These are phyloP conservation scores for Morelia viridis DNA, from an alignment of 2,797 vertebrate species.

Conservation along the genomic window DNA sequence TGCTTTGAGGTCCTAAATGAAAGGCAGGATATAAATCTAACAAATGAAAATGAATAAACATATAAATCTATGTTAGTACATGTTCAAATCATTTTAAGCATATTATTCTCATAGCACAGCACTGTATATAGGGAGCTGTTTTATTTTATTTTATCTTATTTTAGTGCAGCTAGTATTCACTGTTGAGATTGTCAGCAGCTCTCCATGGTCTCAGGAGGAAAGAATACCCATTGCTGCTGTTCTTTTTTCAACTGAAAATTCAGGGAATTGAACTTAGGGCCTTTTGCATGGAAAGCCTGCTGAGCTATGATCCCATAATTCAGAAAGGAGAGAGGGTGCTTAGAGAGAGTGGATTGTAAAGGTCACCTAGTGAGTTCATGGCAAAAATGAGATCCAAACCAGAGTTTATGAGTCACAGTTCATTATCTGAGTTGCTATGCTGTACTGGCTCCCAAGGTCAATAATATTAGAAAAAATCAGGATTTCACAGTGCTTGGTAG, in stretches of 20 bases:
- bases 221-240: not conserved
- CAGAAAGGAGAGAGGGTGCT: not conserved
- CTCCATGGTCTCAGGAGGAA: not conserved
- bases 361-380: not conserved
- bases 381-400: constrained; percentile 1
- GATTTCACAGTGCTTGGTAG: constrained; percentile 20
- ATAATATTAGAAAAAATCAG: constrained; percentile 10
- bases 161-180: not conserved
- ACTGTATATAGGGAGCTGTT: not conserved
- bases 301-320: not conserved
- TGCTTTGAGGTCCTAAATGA: not conserved
- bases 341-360: not conserved
- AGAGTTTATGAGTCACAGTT: constrained; percentile 6
- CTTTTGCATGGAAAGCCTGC: not conserved
- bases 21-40: not conserved
- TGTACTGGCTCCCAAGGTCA: constrained; percentile 6
- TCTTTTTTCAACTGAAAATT: not conserved
- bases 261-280: not conserved
- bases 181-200: not conserved
- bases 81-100: not conserved
- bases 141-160: not conserved
- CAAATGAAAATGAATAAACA: not conserved
- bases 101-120: not conserved
- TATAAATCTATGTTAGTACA: not conserved
- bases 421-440: not conserved